Base-by-base conservation (phyloP, 2,113 vertebrate species). In the Trochalopteron elliotii region DNA sequence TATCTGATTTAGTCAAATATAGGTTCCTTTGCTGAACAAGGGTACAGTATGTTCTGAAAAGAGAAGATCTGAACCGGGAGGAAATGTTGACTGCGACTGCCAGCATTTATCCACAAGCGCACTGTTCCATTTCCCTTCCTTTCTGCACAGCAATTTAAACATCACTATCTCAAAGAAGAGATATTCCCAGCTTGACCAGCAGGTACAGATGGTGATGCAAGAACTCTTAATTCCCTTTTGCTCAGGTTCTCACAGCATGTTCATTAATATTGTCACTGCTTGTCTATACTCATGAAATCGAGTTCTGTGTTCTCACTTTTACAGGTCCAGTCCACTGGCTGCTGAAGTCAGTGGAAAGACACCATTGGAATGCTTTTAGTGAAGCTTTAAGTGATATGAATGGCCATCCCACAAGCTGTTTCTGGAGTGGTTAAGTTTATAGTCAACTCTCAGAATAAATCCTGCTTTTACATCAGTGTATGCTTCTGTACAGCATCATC, bases 361-460 rank as follows among this genome's bases (percentile, higher is more conserved):
- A 87, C 24, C 15, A 17, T 1, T 59, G 47, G 27, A 89, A 50
- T 33, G 33, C 20, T 82, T 74, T 68, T n/a, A 47, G 9, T 79
- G 50, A 71, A 70, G 60, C 15, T 52, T 50, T 25, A 40, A 65
- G 33, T 75, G 69, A 35, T 50, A 40, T 4, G 15, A 84, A 65
- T 39, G 31, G 37, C n/a, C 64, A 77, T 27, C 55, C 40, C 40
- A 35, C 78, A 79, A 40, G 30, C 70, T 68, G 0, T 30, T 59
- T 79, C 82, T 63, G 9, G 35, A 60, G 30, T 9, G 11, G 49
- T 42, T 61, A 61, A 82, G 83, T 57, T 85, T 79, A 74, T 15
- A 64, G 37, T n/a, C 65, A 78, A 15, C 57, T 74, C 11, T 24
- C 53, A 93, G 63, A 86, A 74, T 65, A 90, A 95, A 83, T 77